phyloP scores from a whole-genome alignment of 2,113 vertebrate genomes.

The Nothoprocta perdicaria region DNA sequence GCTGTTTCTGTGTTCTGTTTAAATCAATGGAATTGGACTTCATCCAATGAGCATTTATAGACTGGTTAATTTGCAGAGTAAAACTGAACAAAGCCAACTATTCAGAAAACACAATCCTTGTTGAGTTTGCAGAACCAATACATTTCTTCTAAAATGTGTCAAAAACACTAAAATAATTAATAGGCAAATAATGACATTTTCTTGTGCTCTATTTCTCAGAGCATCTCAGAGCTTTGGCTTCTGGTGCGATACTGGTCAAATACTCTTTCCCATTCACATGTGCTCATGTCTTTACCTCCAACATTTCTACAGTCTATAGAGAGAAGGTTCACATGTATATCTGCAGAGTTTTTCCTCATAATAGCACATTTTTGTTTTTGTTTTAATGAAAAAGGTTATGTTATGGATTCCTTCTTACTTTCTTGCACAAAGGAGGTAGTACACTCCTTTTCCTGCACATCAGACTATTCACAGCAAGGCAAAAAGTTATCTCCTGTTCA shows the following conservation, averaged over 20 bases:
- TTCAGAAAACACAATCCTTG: background rate
- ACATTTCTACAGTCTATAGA: rapidly evolving
- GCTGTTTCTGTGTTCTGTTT: background rate
- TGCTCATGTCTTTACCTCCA: background rate
- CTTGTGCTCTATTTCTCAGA: background rate
- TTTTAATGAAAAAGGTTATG: background rate
- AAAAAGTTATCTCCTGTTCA: background rate
- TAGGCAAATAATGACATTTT: background rate
- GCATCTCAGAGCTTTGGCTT: background rate
- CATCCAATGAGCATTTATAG: background rate
- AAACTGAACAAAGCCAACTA: background rate
- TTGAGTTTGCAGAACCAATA: background rate
- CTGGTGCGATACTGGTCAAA: background rate
- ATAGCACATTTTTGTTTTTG: background rate
- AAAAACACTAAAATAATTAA: background rate
- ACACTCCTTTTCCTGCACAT: rapidly evolving
- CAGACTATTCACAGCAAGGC: background rate
- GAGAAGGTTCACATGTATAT: background rate
- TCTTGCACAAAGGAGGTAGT: background rate
- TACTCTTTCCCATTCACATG: background rate
- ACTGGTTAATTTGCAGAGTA: background rate
- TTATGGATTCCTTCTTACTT: background rate
- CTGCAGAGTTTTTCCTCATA: background rate
- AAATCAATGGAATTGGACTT: background rate
- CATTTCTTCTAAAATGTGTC: background rate